Conservation (phyloP, 1,140 invertebrate genomes). For the Caenorhabditis tropicalis region DNA sequence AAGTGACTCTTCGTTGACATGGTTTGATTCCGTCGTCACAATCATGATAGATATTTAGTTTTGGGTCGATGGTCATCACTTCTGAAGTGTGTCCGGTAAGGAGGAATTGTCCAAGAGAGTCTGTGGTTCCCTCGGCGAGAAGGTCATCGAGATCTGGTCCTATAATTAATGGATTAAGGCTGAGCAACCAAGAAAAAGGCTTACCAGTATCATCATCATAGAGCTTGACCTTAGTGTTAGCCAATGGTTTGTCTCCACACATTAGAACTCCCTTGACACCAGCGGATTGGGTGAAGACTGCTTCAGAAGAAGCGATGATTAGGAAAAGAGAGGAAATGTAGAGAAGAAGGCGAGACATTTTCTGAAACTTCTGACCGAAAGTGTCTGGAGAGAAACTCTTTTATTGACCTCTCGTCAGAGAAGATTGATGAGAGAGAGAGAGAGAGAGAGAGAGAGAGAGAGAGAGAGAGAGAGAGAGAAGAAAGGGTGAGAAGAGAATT, state of each 20-base stretch:
- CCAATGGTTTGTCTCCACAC: slow-evolving; percentile 55
- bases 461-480: neutral
- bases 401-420: neutral
- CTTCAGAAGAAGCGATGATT: neutral
- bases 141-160: slow-evolving; percentile 60
- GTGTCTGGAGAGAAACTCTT: slow-evolving; percentile 7
- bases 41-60: slow-evolving; percentile 56
- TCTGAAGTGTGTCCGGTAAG: slow-evolving; percentile 55
- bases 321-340: slow-evolving; percentile 20
- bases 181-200: neutral
- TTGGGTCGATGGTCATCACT: slow-evolving; percentile 58
- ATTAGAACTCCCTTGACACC: slow-evolving; percentile 57
- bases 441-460: neutral
- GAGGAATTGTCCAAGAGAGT: slow-evolving; percentile 56
- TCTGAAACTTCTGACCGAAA: neutral
- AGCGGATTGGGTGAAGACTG: slow-evolving; percentile 53
- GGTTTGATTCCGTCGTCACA: slow-evolving; percentile 57
- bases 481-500: neutral
- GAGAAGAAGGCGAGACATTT: too few relatives aligned
- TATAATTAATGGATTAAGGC: neutral
- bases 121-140: slow-evolving; percentile 55
- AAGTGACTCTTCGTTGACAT: slow-evolving; percentile 28
- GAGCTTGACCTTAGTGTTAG: slow-evolving; percentile 57
- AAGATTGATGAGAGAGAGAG: neutral
- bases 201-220: slow-evolving; percentile 56